Evolutionary conservation across 2,888 invertebrate genomes (phyloP).

Genomic region (Acanthococcus lagerstroemiae): DNA sequence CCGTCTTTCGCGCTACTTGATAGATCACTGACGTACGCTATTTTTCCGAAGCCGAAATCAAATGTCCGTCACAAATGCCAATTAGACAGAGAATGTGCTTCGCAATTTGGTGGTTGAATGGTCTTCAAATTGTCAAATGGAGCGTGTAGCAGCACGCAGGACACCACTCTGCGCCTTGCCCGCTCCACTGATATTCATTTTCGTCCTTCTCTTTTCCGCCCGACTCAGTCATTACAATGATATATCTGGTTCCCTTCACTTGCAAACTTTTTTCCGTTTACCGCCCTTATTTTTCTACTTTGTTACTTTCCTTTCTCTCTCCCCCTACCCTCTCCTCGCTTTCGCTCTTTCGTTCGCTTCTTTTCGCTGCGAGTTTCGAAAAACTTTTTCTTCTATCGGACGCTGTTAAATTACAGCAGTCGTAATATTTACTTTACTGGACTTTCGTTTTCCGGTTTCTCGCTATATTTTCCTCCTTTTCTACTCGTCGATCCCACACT

Average conservation of each 20-base stretch:
- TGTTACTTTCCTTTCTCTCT: constrained; percentile 12
- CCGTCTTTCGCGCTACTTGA: constrained; percentile 13
- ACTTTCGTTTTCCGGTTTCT: no score
- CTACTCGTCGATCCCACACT: no score
- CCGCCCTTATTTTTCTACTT: constrained; percentile 21
- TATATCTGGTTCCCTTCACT: constrained; percentile 25
- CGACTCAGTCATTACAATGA: constrained; percentile 23
- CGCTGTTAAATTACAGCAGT: no score
- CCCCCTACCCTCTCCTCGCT: neutral
- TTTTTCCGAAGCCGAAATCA: constrained; percentile 26
- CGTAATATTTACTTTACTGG: no score
- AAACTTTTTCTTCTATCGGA: no score
- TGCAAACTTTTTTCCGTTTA: constrained; percentile 12
- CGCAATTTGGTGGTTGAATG: constrained; percentile 32
- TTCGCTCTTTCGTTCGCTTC: no score
- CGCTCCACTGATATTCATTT: constrained; percentile 23
- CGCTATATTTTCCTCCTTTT: no score
- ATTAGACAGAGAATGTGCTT: constrained; percentile 29
- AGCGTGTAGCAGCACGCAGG: constrained; percentile 28
- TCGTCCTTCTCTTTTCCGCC: constrained; percentile 11
- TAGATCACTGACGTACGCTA: constrained; percentile 27
- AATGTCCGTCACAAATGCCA: constrained; percentile 32
- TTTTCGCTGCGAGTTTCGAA: no score
- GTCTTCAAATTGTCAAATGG: constrained; percentile 29
- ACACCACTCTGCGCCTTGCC: constrained; percentile 3